Conservation (phyloP, 2,888 invertebrate species). For the Agrochola lychnidis region DNA sequence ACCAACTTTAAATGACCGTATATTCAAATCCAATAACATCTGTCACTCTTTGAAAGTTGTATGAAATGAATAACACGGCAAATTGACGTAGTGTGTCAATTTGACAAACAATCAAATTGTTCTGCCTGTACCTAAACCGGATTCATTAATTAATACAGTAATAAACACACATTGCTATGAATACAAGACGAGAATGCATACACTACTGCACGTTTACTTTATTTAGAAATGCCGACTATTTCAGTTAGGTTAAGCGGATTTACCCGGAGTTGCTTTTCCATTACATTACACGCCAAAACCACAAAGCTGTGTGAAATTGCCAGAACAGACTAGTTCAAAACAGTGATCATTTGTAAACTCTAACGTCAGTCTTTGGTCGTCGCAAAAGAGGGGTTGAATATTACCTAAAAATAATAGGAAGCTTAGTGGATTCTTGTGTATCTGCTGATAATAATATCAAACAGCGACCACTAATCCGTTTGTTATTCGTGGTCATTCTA, state of each 20-base stretch:
- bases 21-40: not conserved
- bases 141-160: not conserved
- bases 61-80: not conserved
- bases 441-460: too few relatives aligned
- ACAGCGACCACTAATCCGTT: not conserved
- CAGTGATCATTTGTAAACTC: not conserved
- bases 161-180: not conserved
- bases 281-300: slow-evolving; percentile 14
- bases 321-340: slow-evolving; percentile 1
- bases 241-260: slow-evolving; percentile 9
- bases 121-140: not conserved
- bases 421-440: not conserved
- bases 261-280: slow-evolving; percentile 1
- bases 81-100: not conserved
- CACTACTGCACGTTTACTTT: not conserved
- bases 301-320: slow-evolving; percentile 19
- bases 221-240: not conserved
- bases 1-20: not conserved
- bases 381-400: not conserved
- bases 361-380: not conserved
- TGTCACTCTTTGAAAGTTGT: not conserved
- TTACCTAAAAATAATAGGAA: not conserved
- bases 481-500: not conserved
- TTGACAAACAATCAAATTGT: not conserved
- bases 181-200: not conserved